Base-by-base conservation (phyloP, 2,888 invertebrate species). In the Agrilus mali region DNA sequence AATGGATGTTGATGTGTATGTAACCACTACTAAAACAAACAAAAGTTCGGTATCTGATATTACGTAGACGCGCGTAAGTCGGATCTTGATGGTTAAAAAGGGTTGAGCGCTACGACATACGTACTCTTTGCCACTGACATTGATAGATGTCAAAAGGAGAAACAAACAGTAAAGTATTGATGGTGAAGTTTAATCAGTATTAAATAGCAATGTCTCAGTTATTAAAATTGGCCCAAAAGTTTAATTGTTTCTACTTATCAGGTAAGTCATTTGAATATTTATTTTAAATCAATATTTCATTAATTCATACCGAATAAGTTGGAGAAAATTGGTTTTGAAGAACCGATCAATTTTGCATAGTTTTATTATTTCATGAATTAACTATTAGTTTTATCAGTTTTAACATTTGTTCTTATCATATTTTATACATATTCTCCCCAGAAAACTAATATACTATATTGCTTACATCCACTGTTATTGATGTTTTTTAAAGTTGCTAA, bases 161-260 rank as follows among this genome's bases (percentile, higher is more conserved):
- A 27, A 27, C 10, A 27, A 27, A 27, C 27, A 27, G 27, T 27
- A 10, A 27, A 27, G 8, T 35, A 16, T 35, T 35, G n/a, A 35
- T 35, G 34, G 15, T 20, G 10, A 16, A 35, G 16, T 12, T 7
- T 35, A 16, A 35, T 35, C 35, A 34, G 42, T 48, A 40, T 17
- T 17, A 68, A 69, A 58, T 27, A 27, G 10, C 27, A 27, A 75
- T 80, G 72, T 80, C 81, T 63, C 73, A 76, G 62, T 73, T 87
- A 60, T 70, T 86, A 60, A 81, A 82, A 71, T 75, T 88, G 65
- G 87, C 88, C 47, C 80, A 83, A 65, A 86, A 85, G 74, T 88
- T 87, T 70, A 89, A 89, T 71, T 84, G 85, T 73, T 89, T 89
- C 69, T 88, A 88, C 68, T 69, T 89, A 71, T 77, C 83, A 75